Conservation (phyloP, 2,797 vertebrate genomes). For the Gephyroberyx darwinii region DNA sequence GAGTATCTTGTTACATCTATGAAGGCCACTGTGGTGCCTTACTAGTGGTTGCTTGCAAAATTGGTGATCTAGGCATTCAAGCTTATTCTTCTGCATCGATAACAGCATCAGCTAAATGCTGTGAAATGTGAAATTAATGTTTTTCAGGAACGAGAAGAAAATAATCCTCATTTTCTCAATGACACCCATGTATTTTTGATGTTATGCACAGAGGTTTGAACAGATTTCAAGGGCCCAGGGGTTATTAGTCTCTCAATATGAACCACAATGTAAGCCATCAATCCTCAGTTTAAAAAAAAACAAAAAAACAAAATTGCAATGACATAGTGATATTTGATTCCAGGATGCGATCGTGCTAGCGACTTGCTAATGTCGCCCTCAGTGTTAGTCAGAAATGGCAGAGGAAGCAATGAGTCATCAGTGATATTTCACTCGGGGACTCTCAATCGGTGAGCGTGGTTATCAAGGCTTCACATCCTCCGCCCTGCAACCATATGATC, state of each 20-base stretch:
- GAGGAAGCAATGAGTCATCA: constrained; percentile 51
- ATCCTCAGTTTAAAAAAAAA: not conserved
- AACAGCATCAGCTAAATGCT: too few species aligned
- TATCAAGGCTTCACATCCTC: constrained; percentile 4
- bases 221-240: not conserved
- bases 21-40: too few species aligned
- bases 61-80: too few species aligned
- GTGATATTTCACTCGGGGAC: constrained; percentile 36
- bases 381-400: constrained; percentile 47
- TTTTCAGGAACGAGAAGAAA: too few species aligned
- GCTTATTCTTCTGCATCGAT: too few species aligned
- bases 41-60: too few species aligned
- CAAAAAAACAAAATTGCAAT: constrained; percentile 11
- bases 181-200: not conserved
- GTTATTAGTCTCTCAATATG: not conserved
- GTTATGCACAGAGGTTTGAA: too few species aligned
- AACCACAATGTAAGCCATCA: too few species aligned
- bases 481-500: constrained; percentile 5
- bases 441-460: constrained; percentile 14
- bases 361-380: constrained; percentile 40
- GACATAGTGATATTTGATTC: constrained; percentile 11
- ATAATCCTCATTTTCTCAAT: too few species aligned
- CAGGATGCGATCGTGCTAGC: constrained; percentile 6
- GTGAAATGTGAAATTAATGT: too few species aligned
- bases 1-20: too few species aligned